phyloP scores from a whole-genome alignment of 2,888 invertebrate species.

The Pheosia gnoma region DNA sequence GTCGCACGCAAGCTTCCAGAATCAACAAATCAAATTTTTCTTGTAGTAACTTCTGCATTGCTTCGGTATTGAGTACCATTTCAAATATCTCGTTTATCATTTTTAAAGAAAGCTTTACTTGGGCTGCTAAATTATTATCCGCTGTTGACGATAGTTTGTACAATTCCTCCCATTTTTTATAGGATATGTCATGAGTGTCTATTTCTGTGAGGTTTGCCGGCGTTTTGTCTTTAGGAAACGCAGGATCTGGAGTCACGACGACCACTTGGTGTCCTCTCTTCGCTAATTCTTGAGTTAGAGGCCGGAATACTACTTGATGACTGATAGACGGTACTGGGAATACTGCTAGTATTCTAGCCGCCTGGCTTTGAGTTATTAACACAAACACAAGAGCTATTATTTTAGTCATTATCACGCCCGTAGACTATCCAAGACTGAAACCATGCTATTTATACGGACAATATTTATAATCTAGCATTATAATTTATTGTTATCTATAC shows the following conservation, averaged over 20 bases:
- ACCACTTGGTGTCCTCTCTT: constrained; percentile 67
- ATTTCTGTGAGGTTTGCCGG: constrained; percentile 63
- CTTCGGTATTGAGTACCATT: constrained; percentile 29
- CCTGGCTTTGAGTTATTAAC: too few species aligned
- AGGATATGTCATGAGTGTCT: constrained; percentile 52
- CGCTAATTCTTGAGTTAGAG: constrained; percentile 58
- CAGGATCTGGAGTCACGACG: constrained; percentile 63
- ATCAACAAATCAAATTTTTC: constrained; percentile 52
- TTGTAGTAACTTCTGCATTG: constrained; percentile 40
- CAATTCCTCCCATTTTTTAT: constrained; percentile 22
- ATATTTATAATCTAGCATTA: too few species aligned
- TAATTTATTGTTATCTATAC: too few species aligned
- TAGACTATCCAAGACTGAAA: too few species aligned
- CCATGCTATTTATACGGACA: too few species aligned
- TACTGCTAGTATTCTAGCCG: constrained; percentile 57
- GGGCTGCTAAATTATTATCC: constrained; percentile 19
- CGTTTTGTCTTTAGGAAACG: constrained; percentile 39
- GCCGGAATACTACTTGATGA: constrained; percentile 63
- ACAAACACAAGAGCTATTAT: too few species aligned
- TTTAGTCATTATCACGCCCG: too few species aligned
- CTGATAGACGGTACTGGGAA: constrained; percentile 63
- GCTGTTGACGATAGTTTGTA: constrained; percentile 18
- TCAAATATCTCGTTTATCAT: constrained; percentile 23
- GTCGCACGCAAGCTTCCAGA: constrained; percentile 41
- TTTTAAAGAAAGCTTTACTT: constrained; percentile 18